Evolutionary conservation across 2,113 vertebrate genomes (phyloP).

Genomic region (Paracanthobrama guichenoti): DNA sequence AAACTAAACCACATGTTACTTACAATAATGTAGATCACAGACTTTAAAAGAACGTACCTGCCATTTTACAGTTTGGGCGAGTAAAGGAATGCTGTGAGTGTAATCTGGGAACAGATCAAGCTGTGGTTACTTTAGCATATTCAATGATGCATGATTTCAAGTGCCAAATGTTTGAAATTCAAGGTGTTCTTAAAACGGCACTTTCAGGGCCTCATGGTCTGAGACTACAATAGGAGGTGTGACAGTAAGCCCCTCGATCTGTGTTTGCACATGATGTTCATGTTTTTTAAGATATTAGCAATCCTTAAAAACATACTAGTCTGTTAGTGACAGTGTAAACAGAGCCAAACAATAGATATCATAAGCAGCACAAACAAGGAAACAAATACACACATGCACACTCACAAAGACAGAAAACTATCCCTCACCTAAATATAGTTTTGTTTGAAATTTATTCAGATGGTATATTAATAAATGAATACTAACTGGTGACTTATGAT

Average conservation of each 20-base stretch:
- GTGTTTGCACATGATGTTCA: neutral
- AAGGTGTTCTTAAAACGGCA: neutral
- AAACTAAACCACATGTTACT: neutral
- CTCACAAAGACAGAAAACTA: neutral
- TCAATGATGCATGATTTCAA: neutral
- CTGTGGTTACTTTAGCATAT: neutral
- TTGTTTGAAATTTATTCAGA: neutral
- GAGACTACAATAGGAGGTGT: neutral
- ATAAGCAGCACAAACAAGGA: neutral
- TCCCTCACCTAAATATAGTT: neutral
- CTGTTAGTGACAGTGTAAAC: neutral
- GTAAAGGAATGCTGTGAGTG: neutral
- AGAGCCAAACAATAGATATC: neutral
- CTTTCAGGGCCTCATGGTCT: neutral
- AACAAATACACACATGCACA: neutral
- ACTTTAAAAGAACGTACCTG: constrained; percentile 30
- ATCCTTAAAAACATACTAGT: neutral
- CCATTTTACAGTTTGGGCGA: constrained; percentile 1
- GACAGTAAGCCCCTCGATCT: neutral
- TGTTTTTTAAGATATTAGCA: neutral
- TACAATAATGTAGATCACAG: neutral
- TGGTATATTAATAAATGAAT: neutral
- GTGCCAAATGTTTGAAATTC: neutral
- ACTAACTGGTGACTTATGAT: neutral
- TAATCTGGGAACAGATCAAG: neutral